These are phyloP conservation scores for Coecobrya sp. DNA, from an alignment of 2,888 invertebrate species.

Conservation along the genomic window DNA sequence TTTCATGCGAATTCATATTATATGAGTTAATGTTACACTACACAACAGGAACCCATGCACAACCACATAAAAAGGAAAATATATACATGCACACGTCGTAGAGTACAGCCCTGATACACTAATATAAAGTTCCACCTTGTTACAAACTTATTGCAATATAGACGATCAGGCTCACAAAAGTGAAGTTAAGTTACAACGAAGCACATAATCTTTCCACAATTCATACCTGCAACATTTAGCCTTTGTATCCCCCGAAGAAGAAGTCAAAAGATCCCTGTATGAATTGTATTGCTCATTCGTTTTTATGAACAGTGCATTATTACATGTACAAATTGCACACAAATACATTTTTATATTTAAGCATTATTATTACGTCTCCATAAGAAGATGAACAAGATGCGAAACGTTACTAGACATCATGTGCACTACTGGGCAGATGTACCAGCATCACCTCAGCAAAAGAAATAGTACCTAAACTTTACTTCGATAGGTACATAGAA, in stretches of 20 bases:
- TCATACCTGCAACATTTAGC: slow-evolving; percentile 34
- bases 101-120: neutral
- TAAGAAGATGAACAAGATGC: slow-evolving; percentile 6
- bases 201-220: slow-evolving; percentile 31
- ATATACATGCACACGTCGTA: neutral
- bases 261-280: neutral
- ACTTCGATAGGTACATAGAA: neutral
- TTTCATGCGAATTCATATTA: slow-evolving; percentile 7
- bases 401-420: slow-evolving; percentile 52
- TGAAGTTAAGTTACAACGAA: neutral
- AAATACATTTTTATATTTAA: slow-evolving; percentile 16
- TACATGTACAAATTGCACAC: slow-evolving; percentile 64
- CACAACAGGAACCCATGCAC: neutral
- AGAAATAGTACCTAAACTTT: slow-evolving; percentile 32
- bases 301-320: slow-evolving; percentile 64
- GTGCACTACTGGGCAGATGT: slow-evolving; percentile 52
- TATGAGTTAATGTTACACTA: neutral
- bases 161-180: no score
- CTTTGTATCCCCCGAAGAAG: neutral
- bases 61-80: neutral
- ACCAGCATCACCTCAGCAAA: slow-evolving; percentile 40
- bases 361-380: neutral
- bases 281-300: slow-evolving; percentile 24
- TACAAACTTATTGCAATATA: neutral
- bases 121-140: neutral